Conservation (phyloP, 2,888 invertebrate genomes). For the Clusia tigrina region DNA sequence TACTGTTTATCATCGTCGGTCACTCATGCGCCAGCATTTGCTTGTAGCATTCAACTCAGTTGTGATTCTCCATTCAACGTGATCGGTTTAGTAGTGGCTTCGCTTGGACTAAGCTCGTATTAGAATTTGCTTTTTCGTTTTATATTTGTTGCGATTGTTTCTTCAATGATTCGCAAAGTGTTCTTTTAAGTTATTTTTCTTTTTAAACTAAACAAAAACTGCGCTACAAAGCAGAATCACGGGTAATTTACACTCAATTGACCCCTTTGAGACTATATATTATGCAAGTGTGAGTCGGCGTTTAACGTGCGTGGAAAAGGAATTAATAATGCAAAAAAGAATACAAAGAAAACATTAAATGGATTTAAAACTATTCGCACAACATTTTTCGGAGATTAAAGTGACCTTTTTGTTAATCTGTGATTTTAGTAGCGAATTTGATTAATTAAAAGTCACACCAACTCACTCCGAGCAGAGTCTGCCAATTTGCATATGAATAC, state of each 20-base stretch:
- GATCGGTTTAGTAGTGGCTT: constrained; percentile 39
- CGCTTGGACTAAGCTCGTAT: background rate
- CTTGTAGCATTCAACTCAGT: constrained; percentile 38
- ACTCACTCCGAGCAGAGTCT: too few relatives aligned
- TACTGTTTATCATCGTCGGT: background rate
- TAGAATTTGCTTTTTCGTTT: background rate
- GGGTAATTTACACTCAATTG: constrained; percentile 41
- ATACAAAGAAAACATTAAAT: too few relatives aligned
- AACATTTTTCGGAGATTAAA: too few relatives aligned
- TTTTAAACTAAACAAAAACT: background rate
- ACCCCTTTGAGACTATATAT: constrained; percentile 36
- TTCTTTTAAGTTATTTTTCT: too few relatives aligned
- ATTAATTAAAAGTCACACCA: too few relatives aligned
- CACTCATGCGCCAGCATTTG: constrained; percentile 22
- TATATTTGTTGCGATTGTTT: background rate
- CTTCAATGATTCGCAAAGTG: background rate
- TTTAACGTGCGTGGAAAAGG: too few relatives aligned
- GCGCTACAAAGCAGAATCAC: background rate
- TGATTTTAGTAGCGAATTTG: too few relatives aligned
- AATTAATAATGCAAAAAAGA: too few relatives aligned
- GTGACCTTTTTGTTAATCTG: too few relatives aligned
- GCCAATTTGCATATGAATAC: too few relatives aligned
- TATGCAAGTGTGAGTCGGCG: too few relatives aligned
- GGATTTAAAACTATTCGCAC: too few relatives aligned
- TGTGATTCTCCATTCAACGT: constrained; percentile 50